A percentile compares a stretch with the other conserved stretches of the same genome.
phyloP scores from a whole-genome alignment of 1,140 invertebrate species.

The Mycetomoellerius zeteki region DNA sequence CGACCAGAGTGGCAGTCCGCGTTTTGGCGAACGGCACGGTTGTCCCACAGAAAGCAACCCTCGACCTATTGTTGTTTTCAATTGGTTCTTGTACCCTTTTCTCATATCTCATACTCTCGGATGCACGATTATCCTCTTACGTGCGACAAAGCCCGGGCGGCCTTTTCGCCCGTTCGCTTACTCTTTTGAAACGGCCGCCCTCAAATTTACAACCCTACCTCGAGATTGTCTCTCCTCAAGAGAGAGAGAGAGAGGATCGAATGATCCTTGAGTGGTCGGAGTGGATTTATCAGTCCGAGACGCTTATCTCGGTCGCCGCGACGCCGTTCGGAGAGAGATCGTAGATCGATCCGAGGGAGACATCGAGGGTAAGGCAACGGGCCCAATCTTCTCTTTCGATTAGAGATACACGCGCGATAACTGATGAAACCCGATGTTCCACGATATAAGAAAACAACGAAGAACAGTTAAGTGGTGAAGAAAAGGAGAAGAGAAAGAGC shows the following conservation, averaged over 20 bases:
- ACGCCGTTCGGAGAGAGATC: constrained; percentile 17
- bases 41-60: constrained; percentile 56
- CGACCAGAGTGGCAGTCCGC: constrained; percentile 82
- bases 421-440: constrained; percentile 13
- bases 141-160: constrained; percentile 1
- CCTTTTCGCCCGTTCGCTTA: background rate
- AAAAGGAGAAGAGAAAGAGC: background rate
- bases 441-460: constrained; percentile 13
- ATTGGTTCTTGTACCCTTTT: background rate
- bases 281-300: constrained; percentile 41
- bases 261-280: constrained; percentile 12
- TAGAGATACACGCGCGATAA: background rate
- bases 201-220: background rate
- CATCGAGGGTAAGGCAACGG: background rate
- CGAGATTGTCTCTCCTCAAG: constrained; percentile 3
- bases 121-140: constrained; percentile 26
- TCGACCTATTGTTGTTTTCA: constrained; percentile 35
- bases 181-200: constrained; percentile 21
- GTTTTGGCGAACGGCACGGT: constrained; percentile 78
- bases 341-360: constrained; percentile 8
- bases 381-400: background rate
- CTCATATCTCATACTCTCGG: background rate
- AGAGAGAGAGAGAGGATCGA: constrained; percentile 7
- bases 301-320: background rate
- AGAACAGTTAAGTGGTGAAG: background rate